phyloP scores from a whole-genome alignment of 2,888 invertebrate genomes.

The Drosophila differens region DNA sequence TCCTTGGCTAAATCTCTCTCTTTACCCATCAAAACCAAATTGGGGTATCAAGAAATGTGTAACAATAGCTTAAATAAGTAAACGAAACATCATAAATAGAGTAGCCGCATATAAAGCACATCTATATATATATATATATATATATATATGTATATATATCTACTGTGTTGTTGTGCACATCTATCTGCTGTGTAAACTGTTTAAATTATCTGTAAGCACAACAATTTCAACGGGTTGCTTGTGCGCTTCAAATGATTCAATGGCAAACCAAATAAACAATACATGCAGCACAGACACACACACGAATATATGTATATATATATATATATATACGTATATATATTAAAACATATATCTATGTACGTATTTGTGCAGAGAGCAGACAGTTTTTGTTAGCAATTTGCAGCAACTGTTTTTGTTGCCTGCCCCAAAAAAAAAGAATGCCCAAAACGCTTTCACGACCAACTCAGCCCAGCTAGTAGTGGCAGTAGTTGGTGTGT shows the following conservation, averaged over 20 bases:
- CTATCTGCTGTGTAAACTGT: constrained; percentile 27
- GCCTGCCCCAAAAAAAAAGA: constrained; percentile 46
- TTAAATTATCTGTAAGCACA: constrained; percentile 44
- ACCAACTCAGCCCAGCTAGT: constrained; percentile 9
- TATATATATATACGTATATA: neutral
- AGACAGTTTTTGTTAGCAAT: constrained; percentile 43
- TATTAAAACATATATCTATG: neutral
- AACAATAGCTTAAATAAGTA: neutral
- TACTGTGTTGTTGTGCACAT: constrained; percentile 2
- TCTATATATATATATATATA: neutral
- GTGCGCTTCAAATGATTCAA: constrained; percentile 41
- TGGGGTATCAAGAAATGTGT: neutral
- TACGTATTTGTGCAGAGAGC: constrained; percentile 22
- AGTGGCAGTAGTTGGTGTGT: neutral
- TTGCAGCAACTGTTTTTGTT: constrained; percentile 19
- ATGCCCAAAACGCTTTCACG: constrained; percentile 54
- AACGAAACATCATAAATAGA: neutral
- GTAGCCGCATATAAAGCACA: neutral
- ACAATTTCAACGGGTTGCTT: constrained; percentile 33
- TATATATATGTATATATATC: neutral
- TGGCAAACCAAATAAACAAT: constrained; percentile 44
- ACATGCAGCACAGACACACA: constrained; percentile 14
- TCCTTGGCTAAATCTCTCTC: neutral
- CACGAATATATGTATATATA: neutral
- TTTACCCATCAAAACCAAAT: neutral